Evolutionary conservation across 2,797 vertebrate species (phyloP), one percentile per base, ranked within the genome.

Genomic region (Melopsittacus undulatus): DNA sequence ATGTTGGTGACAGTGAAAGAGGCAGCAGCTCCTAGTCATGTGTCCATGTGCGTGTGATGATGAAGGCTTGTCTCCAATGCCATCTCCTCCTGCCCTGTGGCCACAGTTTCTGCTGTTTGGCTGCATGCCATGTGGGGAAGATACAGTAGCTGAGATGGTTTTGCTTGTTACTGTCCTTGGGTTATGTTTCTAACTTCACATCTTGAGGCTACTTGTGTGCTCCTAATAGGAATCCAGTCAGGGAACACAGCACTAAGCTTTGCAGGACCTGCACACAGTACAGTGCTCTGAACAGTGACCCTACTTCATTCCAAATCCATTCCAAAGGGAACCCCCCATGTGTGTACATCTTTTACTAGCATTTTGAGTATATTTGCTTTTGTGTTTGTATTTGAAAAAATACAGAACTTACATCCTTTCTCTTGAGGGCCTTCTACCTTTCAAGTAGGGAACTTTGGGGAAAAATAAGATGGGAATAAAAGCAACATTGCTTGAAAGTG

Each of bases 1-100:
- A 1, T 1, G 5, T 9, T 59, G 32, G 29, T 52, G 49, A 13
- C 24, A 13, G 0, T 2, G 18, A 34, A 54, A 54, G 20, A 1
- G 2, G 24, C 49, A 48, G 85, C 38, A 69, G 32, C 61, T 74
- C 49, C 56, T 10, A 2, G 20, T 12, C 26, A 7, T 8, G 56
- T 21, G 26, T 52, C 64, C 13, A 0, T 7, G 17, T 14, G 20
- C 5, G 2, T 3, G 38, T 8, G 54, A 9, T 42, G 59, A 6
- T 24, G 7, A 36, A 49, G 75, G 26, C n/a, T n/a, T n/a, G 11
- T 13, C 42, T 76, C 32, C 56, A 27, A 0, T 11, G 45, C 34
- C 11, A 7, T 21, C 64, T 76, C 42, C 45, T 83, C 48, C 46
- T 18, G 42, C 48, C 57, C 34, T 43, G 42, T 34, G 75, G n/a